Evolutionary conservation across 2,797 vertebrate genomes (phyloP).

Genomic region (Dicrostonyx torquatus): DNA sequence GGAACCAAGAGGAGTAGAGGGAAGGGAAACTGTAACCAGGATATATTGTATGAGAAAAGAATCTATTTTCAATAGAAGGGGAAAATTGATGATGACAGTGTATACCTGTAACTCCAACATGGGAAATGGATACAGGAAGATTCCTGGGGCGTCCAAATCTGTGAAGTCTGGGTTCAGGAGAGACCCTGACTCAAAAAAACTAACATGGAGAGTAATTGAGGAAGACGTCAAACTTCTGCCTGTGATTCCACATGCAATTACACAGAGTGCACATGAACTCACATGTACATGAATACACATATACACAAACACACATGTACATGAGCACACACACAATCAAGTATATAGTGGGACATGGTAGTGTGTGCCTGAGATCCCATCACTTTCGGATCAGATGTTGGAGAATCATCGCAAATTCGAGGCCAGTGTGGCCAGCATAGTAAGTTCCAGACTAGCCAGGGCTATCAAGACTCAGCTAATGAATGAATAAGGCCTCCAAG

Average conservation of each 20-base stretch:
- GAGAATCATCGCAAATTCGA: background rate
- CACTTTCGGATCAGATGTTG: background rate
- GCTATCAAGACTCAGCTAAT: background rate
- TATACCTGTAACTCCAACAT: background rate
- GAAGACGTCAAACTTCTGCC: background rate
- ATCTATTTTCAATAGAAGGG: background rate
- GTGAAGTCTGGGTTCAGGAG: background rate
- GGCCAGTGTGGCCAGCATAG: background rate
- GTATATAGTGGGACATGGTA: background rate
- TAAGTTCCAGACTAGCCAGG: background rate
- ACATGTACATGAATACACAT: background rate
- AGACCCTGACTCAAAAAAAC: background rate
- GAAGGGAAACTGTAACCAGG: background rate
- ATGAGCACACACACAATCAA: background rate
- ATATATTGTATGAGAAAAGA: background rate
- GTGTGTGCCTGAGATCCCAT: background rate
- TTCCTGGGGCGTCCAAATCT: background rate
- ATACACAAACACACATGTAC: background rate
- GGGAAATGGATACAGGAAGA: background rate
- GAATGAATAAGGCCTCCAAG: background rate
- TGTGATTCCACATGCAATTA: background rate
- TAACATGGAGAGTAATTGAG: background rate
- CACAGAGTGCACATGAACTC: background rate
- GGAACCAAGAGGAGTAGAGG: background rate
- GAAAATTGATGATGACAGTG: background rate